Conservation (phyloP, 2,888 invertebrate species). For the Hyppa rectilinea region DNA sequence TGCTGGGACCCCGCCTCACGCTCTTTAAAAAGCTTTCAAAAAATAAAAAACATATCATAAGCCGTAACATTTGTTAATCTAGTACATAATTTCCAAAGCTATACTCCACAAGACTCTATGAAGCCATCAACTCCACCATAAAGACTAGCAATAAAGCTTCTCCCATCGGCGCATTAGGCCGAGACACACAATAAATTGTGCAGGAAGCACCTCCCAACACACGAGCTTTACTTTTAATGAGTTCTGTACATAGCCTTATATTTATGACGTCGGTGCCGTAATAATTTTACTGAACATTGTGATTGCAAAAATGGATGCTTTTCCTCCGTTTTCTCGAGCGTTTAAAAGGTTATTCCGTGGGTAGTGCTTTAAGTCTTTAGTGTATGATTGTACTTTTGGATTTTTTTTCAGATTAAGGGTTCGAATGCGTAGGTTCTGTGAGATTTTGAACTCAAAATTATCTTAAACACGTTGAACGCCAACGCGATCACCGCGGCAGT, state of each 20-base stretch:
- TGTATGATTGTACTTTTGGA: not conserved
- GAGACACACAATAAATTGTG: constrained; percentile 69
- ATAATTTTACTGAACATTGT: constrained; percentile 61
- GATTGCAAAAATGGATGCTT: constrained; percentile 52
- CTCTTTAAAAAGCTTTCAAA: too few species aligned
- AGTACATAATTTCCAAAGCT: not conserved
- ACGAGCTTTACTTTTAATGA: constrained; percentile 73
- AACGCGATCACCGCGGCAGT: too few species aligned
- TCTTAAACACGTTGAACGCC: too few species aligned
- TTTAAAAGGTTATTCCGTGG: constrained; percentile 19
- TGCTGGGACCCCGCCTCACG: too few species aligned
- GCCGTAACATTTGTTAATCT: not conserved
- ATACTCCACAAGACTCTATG: constrained; percentile 14
- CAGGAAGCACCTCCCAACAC: constrained; percentile 60
- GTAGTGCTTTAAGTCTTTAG: not conserved
- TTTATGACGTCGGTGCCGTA: constrained; percentile 56
- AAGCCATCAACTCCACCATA: constrained; percentile 49
- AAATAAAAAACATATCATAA: not conserved
- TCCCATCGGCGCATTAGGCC: constrained; percentile 59
- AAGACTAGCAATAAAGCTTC: constrained; percentile 55
- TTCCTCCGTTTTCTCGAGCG: not conserved
- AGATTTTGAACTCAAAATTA: not conserved
- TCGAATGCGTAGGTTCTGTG: not conserved
- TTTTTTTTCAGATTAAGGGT: not conserved
- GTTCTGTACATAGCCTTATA: constrained; percentile 64